A percentile compares a stretch with the other conserved stretches of the same genome.
Evolutionary conservation across 2,113 vertebrate species (phyloP).

Genomic region (Picathartes gymnocephalus): DNA sequence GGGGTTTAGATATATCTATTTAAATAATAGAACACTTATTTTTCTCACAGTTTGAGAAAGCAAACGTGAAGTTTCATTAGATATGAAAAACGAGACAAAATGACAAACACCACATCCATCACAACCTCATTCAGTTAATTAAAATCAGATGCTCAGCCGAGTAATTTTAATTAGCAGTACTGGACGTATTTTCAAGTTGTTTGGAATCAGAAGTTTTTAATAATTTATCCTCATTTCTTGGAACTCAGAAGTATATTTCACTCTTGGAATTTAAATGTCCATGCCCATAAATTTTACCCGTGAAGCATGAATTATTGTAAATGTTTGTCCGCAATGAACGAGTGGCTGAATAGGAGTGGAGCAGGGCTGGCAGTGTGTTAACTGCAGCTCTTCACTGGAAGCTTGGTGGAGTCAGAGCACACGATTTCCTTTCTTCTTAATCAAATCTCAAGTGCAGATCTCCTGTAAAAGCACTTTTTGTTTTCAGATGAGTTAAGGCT

Average conservation of each 20-base stretch:
- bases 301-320: not conserved
- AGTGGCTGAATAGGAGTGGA: not conserved
- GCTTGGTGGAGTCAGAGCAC: not conserved
- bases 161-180: constrained; percentile 38
- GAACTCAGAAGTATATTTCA: constrained; percentile 9
- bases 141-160: constrained; percentile 31
- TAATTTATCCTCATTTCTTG: constrained; percentile 40
- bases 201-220: constrained; percentile 20
- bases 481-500: not conserved
- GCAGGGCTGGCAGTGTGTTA: not conserved
- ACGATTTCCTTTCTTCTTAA: not conserved
- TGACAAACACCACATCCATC: constrained; percentile 11
- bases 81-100: constrained; percentile 15
- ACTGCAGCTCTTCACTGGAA: not conserved
- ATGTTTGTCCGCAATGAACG: not conserved
- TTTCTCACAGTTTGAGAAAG: not conserved
- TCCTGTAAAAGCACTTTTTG: not conserved
- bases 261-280: not conserved
- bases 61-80: not conserved
- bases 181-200: constrained; percentile 12
- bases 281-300: not conserved
- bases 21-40: not conserved
- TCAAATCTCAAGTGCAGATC: constrained; percentile 6
- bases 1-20: not conserved
- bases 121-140: constrained; percentile 36